Evolutionary conservation across 2,888 invertebrate species (phyloP), one percentile per base, ranked within the genome.

Genomic region (Pristionchus fissidentatus): DNA sequence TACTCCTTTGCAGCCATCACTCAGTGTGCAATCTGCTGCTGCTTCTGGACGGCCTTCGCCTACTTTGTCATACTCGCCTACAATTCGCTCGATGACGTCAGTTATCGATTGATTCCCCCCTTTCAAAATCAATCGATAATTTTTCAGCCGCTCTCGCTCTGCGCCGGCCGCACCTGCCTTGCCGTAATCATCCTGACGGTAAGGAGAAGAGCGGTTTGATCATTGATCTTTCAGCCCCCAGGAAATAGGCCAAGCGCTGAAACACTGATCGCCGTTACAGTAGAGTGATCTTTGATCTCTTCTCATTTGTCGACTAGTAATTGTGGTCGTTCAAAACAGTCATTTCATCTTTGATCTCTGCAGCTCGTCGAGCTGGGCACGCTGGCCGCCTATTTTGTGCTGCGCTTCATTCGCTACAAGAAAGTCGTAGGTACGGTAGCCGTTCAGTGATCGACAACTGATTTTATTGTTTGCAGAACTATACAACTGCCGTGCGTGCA

Each of bases 331-430:
- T n/a, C n/a, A n/a, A n/a, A n/a, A n/a, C n/a, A n/a, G n/a, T n/a
- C n/a, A n/a, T n/a, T n/a, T n/a, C n/a, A n/a, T n/a, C 13, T 4
- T 19, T 55, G 55, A 55, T 55, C 13, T 4, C 55, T 4, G 22
- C 70, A 70, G 70, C n/a, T 70, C 8, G n/a, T 70, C 41, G 70
- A 70, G 41, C 70, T 70, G 41, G 26, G 3, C 10, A 26, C 41
- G 22, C 70, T 70, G 10, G 10, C 70, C 70, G 43, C 43, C 41
- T 70, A 70, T 41, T 70, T 70, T 70, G 70, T 70, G 70, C 70
- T 70, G 70, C 70, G 70, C 70, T 70, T 70, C 70, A 70, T 70
- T 26, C 70, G 70, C 70, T 70, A 70, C 70, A 70, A 70, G 70
- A 70, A 70, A n/a, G 70, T 70, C 70, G 70, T 70, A 41, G 70